Base-by-base conservation (phyloP, 1,140 invertebrate genomes). In the Drosophila kohkoa region DNA sequence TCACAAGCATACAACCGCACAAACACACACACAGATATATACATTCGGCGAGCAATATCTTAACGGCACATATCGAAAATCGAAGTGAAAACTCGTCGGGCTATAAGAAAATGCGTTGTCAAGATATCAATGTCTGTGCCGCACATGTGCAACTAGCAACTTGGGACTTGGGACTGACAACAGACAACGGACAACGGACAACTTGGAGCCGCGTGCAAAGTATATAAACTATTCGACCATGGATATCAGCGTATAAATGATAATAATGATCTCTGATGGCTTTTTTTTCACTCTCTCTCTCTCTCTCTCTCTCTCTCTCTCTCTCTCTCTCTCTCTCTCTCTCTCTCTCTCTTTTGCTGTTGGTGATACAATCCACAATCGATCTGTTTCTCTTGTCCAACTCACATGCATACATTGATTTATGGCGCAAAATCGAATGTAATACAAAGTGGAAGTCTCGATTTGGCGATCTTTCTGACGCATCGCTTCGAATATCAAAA, bases 41-140 rank as follows among this genome's bases (percentile, higher is more conserved):
- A 51, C 10, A 63, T 10, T 46, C 62, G 66, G 30, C 49, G 41
- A 38, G 41, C 62, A 65, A 54, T 65, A 30, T 55, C 62, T 65
- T 65, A 65, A 65, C 77, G 68, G 48, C 30, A 58, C 70, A 67
- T 69, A 82, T 82, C 77, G 81, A 75, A 80, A 86, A 82, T 86
- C 82, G 82, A 87, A 88, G 63, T 77, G 83, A 81, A 88, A 87
- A 87, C 76, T 75, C 66, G 51, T 46, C 51, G 51, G 48, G 45
- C 67, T 25, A 64, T 52, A 65, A 70, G 67, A 71, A 75, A 75
- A 75, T 71, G 73, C 72, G 48, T 66, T 49, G 62, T 51, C 35
- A 51, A 51, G 72, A 82, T 54, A 65, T 58, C 72, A 68, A 77
- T 66, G 83, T 88, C 83, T 87, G 83, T 32, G 64, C 35, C 77